Conservation (phyloP, 2,113 vertebrate genomes). For the Eolophus roseicapilla region DNA sequence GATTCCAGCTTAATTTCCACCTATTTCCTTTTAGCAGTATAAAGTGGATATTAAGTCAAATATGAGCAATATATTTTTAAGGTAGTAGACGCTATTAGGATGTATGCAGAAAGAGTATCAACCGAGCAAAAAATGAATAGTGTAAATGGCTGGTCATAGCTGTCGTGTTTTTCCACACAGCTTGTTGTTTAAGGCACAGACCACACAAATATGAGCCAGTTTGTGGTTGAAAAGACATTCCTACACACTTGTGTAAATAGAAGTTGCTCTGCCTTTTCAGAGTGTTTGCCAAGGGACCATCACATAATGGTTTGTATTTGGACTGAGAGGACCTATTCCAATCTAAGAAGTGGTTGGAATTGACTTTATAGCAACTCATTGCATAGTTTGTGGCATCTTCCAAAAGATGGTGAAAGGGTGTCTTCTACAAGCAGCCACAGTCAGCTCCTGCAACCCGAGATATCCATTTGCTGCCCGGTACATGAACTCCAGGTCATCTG, state of each 20-base stretch:
- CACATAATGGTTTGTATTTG: not conserved
- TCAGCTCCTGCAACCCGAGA: not conserved
- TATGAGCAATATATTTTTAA: not conserved
- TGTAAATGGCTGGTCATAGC: not conserved
- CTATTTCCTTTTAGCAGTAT: not conserved
- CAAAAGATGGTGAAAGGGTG: not conserved
- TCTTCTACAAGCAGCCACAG: not conserved
- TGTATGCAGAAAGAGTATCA: not conserved
- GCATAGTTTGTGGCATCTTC: not conserved
- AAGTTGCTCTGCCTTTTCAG: not conserved
- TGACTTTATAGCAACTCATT: not conserved
- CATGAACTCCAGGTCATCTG: not conserved
- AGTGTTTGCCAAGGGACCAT: not conserved
- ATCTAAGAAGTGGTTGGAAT: not conserved
- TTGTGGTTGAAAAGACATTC: not conserved
- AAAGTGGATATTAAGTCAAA: not conserved
- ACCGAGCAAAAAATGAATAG: not conserved
- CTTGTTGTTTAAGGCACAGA: not conserved
- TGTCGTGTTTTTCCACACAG: not conserved
- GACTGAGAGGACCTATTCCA: not conserved
- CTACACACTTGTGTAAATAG: not conserved
- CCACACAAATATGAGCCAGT: rapidly evolving
- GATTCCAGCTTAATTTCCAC: not conserved
- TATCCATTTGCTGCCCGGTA: not conserved
- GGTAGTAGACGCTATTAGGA: not conserved